A percentile compares a stretch with the other conserved stretches of the same genome.
phyloP scores from a whole-genome alignment of 2,888 invertebrate species.

The Agrilus cyanescens region DNA sequence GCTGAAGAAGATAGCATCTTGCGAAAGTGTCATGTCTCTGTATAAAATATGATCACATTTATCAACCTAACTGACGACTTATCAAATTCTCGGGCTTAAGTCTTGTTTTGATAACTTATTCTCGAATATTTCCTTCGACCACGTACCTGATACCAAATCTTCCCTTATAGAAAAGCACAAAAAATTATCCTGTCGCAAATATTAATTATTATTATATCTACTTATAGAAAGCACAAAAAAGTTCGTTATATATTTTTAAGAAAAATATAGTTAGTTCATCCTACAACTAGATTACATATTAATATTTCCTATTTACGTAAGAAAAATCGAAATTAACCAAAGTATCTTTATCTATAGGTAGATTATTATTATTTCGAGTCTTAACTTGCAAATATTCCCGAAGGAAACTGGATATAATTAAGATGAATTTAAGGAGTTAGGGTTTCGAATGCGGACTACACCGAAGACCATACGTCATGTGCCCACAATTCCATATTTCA shows the following conservation, averaged over 20 bases:
- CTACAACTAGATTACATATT: too few species aligned
- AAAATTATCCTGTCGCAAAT: neutral
- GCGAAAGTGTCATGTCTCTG: conserved; percentile 33
- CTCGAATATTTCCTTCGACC: neutral
- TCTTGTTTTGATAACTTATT: neutral
- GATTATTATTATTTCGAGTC: too few species aligned
- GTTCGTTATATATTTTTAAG: too few species aligned
- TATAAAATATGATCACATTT: conserved; percentile 32
- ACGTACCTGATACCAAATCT: neutral
- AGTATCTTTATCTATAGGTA: too few species aligned
- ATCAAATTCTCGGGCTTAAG: conserved; percentile 23
- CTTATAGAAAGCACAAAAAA: neutral
- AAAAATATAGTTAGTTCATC: too few species aligned
- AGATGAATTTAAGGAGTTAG: conserved; percentile 1
- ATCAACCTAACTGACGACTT: conserved; percentile 33
- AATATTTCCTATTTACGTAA: too few species aligned
- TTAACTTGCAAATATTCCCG: too few species aligned
- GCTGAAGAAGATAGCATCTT: conserved; percentile 28
- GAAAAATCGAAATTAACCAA: too few species aligned
- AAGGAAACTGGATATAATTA: neutral
- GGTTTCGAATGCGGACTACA: conserved; percentile 1
- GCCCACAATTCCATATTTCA: conserved; percentile 19
- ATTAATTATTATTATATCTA: neutral
- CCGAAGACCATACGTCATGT: conserved; percentile 12
- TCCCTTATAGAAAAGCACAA: neutral